Percentiles rank a stretch among this genome's conserved stretches.
phyloP scores from a whole-genome alignment of 2,113 vertebrate species.

The Pseudorectes ferrugineus region DNA sequence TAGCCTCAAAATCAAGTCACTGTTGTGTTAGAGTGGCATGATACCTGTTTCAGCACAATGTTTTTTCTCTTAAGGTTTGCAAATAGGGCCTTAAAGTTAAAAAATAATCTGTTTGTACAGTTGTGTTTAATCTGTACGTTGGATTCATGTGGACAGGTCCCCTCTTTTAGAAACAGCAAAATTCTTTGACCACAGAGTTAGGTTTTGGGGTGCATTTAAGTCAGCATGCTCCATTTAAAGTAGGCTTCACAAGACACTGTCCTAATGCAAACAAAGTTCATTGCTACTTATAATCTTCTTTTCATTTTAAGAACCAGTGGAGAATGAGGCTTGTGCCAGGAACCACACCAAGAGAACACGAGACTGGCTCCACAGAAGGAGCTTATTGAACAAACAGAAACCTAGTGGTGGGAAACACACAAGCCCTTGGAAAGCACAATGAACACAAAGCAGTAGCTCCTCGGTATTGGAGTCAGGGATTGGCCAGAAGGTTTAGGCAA shows the following conservation, averaged over 20 bases:
- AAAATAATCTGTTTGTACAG: background rate
- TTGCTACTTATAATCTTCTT: background rate
- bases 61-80: background rate
- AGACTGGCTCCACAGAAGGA: background rate
- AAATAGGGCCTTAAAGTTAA: background rate
- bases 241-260: background rate
- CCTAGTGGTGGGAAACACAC: background rate
- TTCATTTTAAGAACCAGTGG: rapidly evolving
- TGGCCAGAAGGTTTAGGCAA: background rate
- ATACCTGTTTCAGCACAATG: background rate
- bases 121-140: background rate
- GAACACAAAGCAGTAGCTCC: background rate
- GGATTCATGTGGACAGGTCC: background rate
- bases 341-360: background rate
- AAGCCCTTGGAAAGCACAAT: background rate
- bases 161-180: background rate
- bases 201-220: background rate
- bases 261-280: background rate
- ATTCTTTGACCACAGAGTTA: background rate
- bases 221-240: background rate
- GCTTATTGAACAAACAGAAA: background rate
- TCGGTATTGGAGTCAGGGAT: background rate
- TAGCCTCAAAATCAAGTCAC: background rate
- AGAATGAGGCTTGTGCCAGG: background rate
- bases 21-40: background rate